Evolutionary conservation across 2,113 vertebrate species (phyloP), one percentile per base, ranked within the genome.

Genomic region (Lates calcarifer): DNA sequence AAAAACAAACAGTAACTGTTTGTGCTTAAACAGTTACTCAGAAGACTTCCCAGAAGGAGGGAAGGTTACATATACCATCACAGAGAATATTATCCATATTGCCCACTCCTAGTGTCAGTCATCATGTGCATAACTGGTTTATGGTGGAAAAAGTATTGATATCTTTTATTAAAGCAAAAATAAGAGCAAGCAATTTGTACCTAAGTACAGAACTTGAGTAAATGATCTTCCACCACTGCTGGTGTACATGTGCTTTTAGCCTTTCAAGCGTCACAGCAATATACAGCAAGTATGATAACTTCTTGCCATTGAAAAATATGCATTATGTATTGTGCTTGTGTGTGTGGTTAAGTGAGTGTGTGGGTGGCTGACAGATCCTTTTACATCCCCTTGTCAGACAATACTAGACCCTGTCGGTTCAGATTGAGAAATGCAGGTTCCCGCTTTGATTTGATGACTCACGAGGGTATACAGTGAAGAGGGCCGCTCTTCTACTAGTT

Each of bases 381-480:
- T 77, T 53, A 70, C 26, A 18, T 57, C 31, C 35, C 60, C 49
- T 49, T 24, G 35, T 45, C 47, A 72, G 49, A 77, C 56, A 37
- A 79, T 12, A 53, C 55, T 35, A 37, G 60, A 75, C 12, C 64
- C 24, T 57, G 67, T 67, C 12, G 0, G n/a, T 60, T 73, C n/a
- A 45, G 20, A 56, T 43, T 56, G 9, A 64, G 43, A 76, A 57
- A 64, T 56, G 24, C 9, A 1, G 45, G 45, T 63, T 67, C 1
- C 60, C 61, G 60, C 77, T 75, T 47, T 80, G 60, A 79, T 86
- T 77, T 45, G 1, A 49, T 86, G 77, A 84, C 61, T 88, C 69
- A 79, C 17, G 57, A 13, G 65, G 49, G 58, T 43, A 28, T 51
- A 26, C 60, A 60, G 43, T 10, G 35, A 66, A 12, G 29, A 55